Base-by-base conservation (phyloP, 2,113 vertebrate species). In the Tragelaphus imberbis region DNA sequence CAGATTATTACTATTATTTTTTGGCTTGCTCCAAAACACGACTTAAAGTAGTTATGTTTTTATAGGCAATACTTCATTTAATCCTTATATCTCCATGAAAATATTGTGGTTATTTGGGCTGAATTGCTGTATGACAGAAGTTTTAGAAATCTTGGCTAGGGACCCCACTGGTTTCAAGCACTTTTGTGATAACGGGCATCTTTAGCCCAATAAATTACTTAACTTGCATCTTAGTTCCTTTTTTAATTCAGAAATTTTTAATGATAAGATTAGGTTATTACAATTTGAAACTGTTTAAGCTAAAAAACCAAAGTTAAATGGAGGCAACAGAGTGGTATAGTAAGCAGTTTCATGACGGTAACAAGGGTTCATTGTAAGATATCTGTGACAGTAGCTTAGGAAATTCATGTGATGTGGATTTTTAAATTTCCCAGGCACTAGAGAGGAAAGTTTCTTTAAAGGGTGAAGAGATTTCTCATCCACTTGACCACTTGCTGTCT, bases 61-160 rank as follows among this genome's bases (percentile, higher is more conserved):
- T 84, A n/a, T 51, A 80, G 55, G 7, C 7, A 59, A 77, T 95
- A 44, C 89, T 84, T 95, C 11, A 19, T 80, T 87, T 94, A 94
- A 86, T 85, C 12, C 17, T 58, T 92, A 59, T 12, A 36, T 30
- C 12, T 16, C 2, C 6, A 3, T 65, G 27, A 28, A 89, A 93
- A 36, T 80, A 7, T 47, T 49, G 36, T 40, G 19, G 89, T 80
- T 91, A 56, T 85, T 93, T 93, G 44, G 25, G 65, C 25, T 92
- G 33, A 65, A 84, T 96, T 96, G 14, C 49, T 91, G 0, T 82
- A 6, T 85, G 27, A 61, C 23, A 68, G 30, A 91, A 91, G 58
- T 81, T 96, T 96, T 94, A 55, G 53, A 95, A 89, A 89, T 95
- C 47, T 65, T 49, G 95, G 10, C 55, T 81, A 77, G 44, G 86